These are phyloP conservation scores for Dione juno DNA, from an alignment of 2,888 invertebrate species.

Conservation along the genomic window DNA sequence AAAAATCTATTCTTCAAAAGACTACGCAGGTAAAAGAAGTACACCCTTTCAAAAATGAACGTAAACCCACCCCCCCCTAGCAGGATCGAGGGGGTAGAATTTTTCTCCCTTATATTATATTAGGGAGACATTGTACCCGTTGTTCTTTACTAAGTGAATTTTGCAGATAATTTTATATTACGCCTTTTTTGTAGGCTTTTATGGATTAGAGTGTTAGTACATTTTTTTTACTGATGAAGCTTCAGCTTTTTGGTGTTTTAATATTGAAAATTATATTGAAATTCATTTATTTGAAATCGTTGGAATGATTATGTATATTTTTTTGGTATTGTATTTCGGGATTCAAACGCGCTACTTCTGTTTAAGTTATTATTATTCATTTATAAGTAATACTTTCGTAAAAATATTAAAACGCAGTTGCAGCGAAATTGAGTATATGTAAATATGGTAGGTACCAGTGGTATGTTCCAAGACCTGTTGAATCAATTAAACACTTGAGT, in stretches of 20 bases:
- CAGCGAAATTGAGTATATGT: no score
- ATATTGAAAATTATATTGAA: not conserved
- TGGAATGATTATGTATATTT: not conserved
- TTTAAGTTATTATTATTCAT: no score
- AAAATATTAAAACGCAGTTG: no score
- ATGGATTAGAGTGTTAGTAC: constrained; percentile 19
- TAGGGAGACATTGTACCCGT: constrained; percentile 63
- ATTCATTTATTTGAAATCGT: constrained; percentile 42
- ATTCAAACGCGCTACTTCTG: no score
- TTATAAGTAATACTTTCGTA: no score
- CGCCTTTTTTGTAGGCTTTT: constrained; percentile 42
- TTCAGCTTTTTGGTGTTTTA: constrained; percentile 14
- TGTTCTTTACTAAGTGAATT: constrained; percentile 71
- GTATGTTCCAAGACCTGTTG: no score
- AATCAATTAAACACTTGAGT: no score
- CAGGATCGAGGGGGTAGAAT: constrained; percentile 54
- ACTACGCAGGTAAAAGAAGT: constrained; percentile 72
- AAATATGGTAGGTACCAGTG: no score
- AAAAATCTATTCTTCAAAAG: constrained; percentile 68
- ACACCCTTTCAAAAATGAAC: constrained; percentile 75
- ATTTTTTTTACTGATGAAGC: constrained; percentile 7
- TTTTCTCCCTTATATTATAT: constrained; percentile 59
- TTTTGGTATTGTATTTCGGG: no score
- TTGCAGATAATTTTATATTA: constrained; percentile 60
- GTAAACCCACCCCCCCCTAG: constrained; percentile 46